Conservation (phyloP, 2,888 invertebrate species). For the Anoncus sp. region DNA sequence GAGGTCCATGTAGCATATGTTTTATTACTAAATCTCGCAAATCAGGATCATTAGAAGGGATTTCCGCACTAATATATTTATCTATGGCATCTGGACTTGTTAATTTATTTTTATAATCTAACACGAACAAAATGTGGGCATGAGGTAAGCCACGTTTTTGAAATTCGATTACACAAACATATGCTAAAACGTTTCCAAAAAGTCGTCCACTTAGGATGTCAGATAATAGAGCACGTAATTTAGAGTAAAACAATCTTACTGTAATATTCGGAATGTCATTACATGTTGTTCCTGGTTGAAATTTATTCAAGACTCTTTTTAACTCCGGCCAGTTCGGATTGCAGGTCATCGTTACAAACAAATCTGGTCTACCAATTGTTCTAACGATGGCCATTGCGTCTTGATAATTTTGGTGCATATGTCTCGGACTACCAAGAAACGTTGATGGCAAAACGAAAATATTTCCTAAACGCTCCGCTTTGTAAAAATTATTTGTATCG, state of each 20-base stretch:
- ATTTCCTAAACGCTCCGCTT: slow-evolving; percentile 13
- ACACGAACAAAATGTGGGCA: no score
- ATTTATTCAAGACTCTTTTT: slow-evolving; percentile 24
- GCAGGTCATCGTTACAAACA: slow-evolving; percentile 29
- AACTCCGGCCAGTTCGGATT: slow-evolving; percentile 60
- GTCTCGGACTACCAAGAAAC: slow-evolving; percentile 19
- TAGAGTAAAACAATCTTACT: slow-evolving; percentile 26
- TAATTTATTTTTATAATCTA: no score
- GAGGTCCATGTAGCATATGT: slow-evolving; percentile 33
- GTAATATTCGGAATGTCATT: slow-evolving; percentile 52
- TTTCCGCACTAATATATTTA: slow-evolving; percentile 44
- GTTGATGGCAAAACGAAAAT: slow-evolving; percentile 28
- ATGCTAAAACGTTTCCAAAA: no score
- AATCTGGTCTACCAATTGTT: slow-evolving; percentile 41
- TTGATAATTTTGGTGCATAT: slow-evolving; percentile 32
- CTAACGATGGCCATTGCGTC: slow-evolving; percentile 33
- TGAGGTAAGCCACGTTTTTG: slow-evolving; percentile 21
- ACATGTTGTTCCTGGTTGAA: slow-evolving; percentile 43
- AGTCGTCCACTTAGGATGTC: slow-evolving; percentile 3
- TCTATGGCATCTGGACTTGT: no score
- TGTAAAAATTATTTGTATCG: not conserved
- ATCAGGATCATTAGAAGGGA: slow-evolving; percentile 14
- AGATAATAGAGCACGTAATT: slow-evolving; percentile 29
- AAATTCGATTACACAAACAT: slow-evolving; percentile 8
- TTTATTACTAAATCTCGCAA: slow-evolving; percentile 30